phyloP scores from a whole-genome alignment of 2,888 invertebrate species.

The Megamerina dolium region DNA sequence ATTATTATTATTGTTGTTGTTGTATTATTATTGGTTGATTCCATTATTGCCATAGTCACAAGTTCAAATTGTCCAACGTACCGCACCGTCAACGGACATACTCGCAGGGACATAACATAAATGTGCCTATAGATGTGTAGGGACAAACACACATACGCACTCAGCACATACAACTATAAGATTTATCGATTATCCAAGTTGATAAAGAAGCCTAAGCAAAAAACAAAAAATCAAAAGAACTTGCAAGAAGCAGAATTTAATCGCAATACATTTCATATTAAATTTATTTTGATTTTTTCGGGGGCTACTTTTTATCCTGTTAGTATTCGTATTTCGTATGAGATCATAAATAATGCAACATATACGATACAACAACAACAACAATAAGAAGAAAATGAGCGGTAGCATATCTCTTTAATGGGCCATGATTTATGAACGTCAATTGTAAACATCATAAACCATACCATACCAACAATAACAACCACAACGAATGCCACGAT shows the following conservation, averaged over 20 bases:
- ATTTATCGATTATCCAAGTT: slow-evolving; percentile 14
- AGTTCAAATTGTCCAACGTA: too few relatives aligned
- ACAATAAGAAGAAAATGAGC: background rate
- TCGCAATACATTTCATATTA: slow-evolving; percentile 6
- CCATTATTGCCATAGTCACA: too few relatives aligned
- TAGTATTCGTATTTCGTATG: slow-evolving; percentile 1
- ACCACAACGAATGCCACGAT: too few relatives aligned
- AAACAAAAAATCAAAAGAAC: slow-evolving; percentile 1
- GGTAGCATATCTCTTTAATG: slow-evolving; percentile 6
- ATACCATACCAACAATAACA: too few relatives aligned
- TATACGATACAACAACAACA: background rate
- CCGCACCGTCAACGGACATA: too few relatives aligned
- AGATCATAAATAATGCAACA: slow-evolving; percentile 6
- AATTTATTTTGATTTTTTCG: slow-evolving; percentile 6
- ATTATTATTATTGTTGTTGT: too few relatives aligned
- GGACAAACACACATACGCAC: too few relatives aligned
- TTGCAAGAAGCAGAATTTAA: background rate
- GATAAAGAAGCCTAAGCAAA: slow-evolving; percentile 9
- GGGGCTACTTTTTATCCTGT: slow-evolving; percentile 3
- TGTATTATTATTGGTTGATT: too few relatives aligned
- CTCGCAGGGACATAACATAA: too few relatives aligned
- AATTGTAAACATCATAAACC: slow-evolving; percentile 8
- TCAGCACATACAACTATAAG: background rate
- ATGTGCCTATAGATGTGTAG: too few relatives aligned
- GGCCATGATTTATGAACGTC: slow-evolving; percentile 13